Evolutionary conservation across 2,888 invertebrate species (phyloP).

Genomic region (Tinea trinotella): DNA sequence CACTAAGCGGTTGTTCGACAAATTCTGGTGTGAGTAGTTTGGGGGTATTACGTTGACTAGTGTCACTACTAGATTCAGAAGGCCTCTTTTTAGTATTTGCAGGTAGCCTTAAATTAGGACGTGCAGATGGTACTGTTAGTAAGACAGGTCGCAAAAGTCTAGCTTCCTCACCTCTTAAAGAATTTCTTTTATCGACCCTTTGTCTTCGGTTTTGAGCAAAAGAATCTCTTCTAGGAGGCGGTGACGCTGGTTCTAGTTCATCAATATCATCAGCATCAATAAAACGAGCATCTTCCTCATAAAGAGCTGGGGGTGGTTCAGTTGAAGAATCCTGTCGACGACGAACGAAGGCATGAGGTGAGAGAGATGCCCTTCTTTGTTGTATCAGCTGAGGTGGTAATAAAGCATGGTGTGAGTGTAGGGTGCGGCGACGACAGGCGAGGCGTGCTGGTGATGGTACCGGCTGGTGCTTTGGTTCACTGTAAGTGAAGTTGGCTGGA

Average conservation of each 20-base stretch:
- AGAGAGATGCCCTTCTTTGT: constrained; percentile 71
- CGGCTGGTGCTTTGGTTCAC: constrained; percentile 74
- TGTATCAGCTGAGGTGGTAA: constrained; percentile 63
- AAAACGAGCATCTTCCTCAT: constrained; percentile 69
- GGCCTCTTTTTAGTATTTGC: constrained; percentile 37
- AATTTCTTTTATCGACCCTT: constrained; percentile 56
- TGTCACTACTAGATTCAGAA: constrained; percentile 43
- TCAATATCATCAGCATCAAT: constrained; percentile 73
- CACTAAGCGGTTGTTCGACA: constrained; percentile 42
- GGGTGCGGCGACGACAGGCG: constrained; percentile 62
- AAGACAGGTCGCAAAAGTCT: constrained; percentile 53
- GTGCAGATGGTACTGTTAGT: constrained; percentile 49
- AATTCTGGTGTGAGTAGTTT: constrained; percentile 37
- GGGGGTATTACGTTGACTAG: constrained; percentile 32
- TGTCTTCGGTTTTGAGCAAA: constrained; percentile 65
- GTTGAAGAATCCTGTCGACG: constrained; percentile 64
- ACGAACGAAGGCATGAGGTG: constrained; percentile 63
- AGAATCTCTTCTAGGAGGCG: constrained; percentile 60
- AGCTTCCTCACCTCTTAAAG: constrained; percentile 58
- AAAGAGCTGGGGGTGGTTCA: constrained; percentile 55
- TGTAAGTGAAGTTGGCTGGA: constrained; percentile 88
- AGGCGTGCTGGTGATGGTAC: constrained; percentile 52
- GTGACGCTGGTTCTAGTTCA: constrained; percentile 60
- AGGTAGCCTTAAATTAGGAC: constrained; percentile 41
- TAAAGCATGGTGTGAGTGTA: constrained; percentile 75